Evolutionary conservation across 2,888 invertebrate species (phyloP), one percentile per base, ranked within the genome.

Genomic region (Boloria euphrosyne): DNA sequence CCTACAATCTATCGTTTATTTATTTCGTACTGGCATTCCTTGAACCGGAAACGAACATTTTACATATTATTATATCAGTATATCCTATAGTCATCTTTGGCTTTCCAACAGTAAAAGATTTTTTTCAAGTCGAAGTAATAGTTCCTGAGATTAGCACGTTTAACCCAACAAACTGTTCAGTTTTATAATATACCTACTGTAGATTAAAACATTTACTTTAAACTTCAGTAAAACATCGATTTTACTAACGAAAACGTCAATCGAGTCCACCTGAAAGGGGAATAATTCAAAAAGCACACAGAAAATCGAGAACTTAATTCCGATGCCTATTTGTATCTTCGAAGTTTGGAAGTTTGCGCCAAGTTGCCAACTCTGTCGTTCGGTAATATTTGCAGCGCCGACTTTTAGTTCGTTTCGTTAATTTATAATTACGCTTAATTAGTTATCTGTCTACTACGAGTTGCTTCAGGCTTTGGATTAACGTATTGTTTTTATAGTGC

Each of bases 211-310:
- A 47, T 13, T 16, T 47, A n/a, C 5, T 47, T 47, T 16, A 47
- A 22, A 16, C 3, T 38, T 38, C 2, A 38, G 31, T 7, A 46
- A 46, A 57, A 59, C 31, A 59, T 59, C 59, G 31, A 59, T 59
- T 49, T 31, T 13, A 38, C 38, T 10, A 13, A 49, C 17, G 31
- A 38, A 62, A 68, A 68, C 62, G 65, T 62, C 54, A 55, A 66
- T 69, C 64, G 67, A 64, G 60, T 66, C 69, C 81, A 88, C 86
- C 87, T 86, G 84, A 79, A 81, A 80, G 83, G 78, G 74, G 81
- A 89, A 91, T 92, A 91, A 92, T 92, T 92, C n/a, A 92, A 91
- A 92, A 91, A 90, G 88, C 88, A 82, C 79, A 85, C 86, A 80
- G 87, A 83, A 86, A 85, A 87, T 84, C 84, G 84, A 78, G 80